Conservation (phyloP, 2,888 invertebrate species). For the Drosophila cognata region DNA sequence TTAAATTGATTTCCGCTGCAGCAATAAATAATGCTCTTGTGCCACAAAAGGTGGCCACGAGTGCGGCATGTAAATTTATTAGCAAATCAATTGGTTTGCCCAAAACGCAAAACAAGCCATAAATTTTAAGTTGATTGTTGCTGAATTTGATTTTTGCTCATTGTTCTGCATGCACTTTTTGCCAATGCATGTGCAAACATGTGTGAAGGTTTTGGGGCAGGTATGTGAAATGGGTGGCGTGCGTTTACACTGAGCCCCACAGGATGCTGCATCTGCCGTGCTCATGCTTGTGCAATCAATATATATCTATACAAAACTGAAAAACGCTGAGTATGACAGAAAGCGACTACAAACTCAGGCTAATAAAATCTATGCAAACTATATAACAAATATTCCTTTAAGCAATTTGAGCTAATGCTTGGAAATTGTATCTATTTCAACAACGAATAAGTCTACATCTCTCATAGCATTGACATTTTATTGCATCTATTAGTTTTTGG, state of each 20-base stretch:
- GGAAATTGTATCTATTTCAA: background rate
- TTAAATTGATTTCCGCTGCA: constrained; percentile 51
- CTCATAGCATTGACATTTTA: background rate
- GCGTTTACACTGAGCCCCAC: background rate
- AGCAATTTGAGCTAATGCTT: background rate
- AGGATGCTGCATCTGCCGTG: constrained; percentile 16
- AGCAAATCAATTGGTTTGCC: constrained; percentile 54
- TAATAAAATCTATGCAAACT: background rate
- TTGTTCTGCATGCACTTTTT: constrained; percentile 21
- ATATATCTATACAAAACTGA: background rate
- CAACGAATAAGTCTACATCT: background rate
- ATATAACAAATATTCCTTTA: background rate
- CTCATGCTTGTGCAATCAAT: constrained; percentile 22
- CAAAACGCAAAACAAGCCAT: constrained; percentile 45
- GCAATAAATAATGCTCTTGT: constrained; percentile 10
- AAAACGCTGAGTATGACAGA: background rate
- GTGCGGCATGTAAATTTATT: constrained; percentile 59
- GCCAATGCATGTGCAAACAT: constrained; percentile 9
- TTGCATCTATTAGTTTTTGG: fast-evolving
- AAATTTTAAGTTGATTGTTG: constrained; percentile 29
- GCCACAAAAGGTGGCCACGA: constrained; percentile 12
- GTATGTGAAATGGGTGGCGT: background rate
- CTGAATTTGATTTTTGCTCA: constrained; percentile 25
- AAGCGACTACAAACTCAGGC: too few species aligned
- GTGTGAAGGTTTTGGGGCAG: background rate